Evolutionary conservation across 2,888 invertebrate species (phyloP).

Genomic region (Patella ulyssiponensis): DNA sequence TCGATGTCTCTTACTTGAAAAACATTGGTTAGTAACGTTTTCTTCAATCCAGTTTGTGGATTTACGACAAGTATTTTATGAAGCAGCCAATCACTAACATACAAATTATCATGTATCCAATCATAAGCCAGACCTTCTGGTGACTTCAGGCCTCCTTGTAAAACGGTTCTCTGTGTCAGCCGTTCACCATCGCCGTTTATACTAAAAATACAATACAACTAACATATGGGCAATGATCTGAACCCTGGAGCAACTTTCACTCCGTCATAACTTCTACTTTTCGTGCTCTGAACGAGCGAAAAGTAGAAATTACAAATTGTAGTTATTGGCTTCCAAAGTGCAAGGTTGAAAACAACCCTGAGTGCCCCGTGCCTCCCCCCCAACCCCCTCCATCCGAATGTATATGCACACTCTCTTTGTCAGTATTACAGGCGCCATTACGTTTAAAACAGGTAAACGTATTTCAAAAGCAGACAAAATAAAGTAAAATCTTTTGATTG

Average conservation of each 20-base stretch:
- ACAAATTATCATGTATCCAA: neutral
- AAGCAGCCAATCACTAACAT: neutral
- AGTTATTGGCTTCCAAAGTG: too few species aligned
- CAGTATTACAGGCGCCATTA: too few species aligned
- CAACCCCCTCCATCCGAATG: too few species aligned
- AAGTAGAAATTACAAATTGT: too few species aligned
- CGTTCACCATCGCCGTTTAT: neutral
- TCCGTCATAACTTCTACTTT: too few species aligned
- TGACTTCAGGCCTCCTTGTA: neutral
- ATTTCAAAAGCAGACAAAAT: too few species aligned
- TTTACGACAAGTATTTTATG: neutral
- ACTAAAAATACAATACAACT: neutral
- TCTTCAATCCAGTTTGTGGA: neutral
- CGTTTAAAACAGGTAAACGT: too few species aligned
- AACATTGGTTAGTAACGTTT: neutral
- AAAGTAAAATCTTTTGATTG: too few species aligned
- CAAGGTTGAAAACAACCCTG: too few species aligned
- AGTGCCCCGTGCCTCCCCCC: too few species aligned
- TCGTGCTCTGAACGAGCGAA: too few species aligned
- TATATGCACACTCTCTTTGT: too few species aligned
- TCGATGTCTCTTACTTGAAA: neutral
- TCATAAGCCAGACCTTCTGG: constrained; percentile 2
- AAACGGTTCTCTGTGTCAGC: neutral
- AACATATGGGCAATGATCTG: neutral
- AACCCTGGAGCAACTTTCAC: neutral